These are phyloP conservation scores for Diorhabda elongata DNA, from an alignment of 1,140 invertebrate species.

Conservation along the genomic window DNA sequence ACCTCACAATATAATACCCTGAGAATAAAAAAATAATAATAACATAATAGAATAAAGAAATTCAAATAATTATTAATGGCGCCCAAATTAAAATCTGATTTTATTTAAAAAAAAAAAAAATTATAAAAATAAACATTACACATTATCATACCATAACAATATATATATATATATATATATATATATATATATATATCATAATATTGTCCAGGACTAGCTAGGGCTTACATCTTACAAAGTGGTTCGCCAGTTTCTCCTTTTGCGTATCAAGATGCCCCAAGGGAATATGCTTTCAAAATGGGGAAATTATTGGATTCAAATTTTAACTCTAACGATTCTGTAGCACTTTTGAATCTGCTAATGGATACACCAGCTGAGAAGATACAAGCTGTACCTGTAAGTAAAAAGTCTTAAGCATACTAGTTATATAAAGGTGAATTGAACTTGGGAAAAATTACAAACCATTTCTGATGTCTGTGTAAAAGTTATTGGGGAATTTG, in stretches of 20 bases:
- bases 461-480: background rate
- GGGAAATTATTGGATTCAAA: constrained; percentile 3
- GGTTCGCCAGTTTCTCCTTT: constrained; percentile 9
- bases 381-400: constrained; percentile 1
- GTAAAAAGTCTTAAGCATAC: background rate
- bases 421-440: too few relatives aligned
- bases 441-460: background rate
- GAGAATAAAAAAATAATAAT: too few relatives aligned
- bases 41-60: too few relatives aligned
- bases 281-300: constrained; percentile 13
- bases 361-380: background rate
- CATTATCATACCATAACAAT: too few relatives aligned
- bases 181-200: too few relatives aligned
- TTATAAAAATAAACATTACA: too few relatives aligned
- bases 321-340: constrained; percentile 8
- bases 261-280: background rate
- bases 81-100: too few relatives aligned
- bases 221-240: constrained; percentile 7
- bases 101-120: too few relatives aligned
- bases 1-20: too few relatives aligned
- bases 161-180: too few relatives aligned
- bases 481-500: background rate
- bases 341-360: background rate
- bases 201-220: too few relatives aligned
- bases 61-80: too few relatives aligned